Conservation (phyloP, 1,140 invertebrate species). For the Zaprionus nigranus region DNA sequence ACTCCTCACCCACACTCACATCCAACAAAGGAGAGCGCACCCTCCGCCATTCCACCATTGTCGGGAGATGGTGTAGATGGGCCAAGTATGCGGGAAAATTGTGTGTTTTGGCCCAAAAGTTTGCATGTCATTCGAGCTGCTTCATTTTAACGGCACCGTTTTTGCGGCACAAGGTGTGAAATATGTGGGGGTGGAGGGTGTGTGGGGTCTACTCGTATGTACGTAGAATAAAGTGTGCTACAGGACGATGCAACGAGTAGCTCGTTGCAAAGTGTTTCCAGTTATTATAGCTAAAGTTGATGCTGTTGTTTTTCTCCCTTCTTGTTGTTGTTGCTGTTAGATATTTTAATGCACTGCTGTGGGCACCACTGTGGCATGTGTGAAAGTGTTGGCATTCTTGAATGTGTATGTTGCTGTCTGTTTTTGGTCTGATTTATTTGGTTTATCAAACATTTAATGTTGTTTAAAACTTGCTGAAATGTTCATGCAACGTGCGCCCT, state of each 20-base stretch:
- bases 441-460: slow-evolving; percentile 75
- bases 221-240: slow-evolving; percentile 58
- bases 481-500: slow-evolving; percentile 50
- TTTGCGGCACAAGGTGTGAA: slow-evolving; percentile 66
- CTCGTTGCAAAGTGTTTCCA: slow-evolving; percentile 35
- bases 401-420: slow-evolving; percentile 15
- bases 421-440: slow-evolving; percentile 71
- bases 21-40: background rate
- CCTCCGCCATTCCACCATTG: slow-evolving; percentile 1
- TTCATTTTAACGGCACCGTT: slow-evolving; percentile 57
- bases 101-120: slow-evolving; percentile 59
- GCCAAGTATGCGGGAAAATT: slow-evolving; percentile 31
- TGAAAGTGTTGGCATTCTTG: slow-evolving; percentile 19
- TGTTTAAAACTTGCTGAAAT: slow-evolving; percentile 73
- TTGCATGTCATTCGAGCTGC: slow-evolving; percentile 79
- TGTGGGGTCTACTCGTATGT: slow-evolving; percentile 14
- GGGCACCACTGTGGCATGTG: slow-evolving; percentile 8
- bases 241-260: slow-evolving; percentile 34
- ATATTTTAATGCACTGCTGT: slow-evolving; percentile 62
- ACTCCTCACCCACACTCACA: slow-evolving; percentile 12
- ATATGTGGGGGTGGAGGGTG: slow-evolving; percentile 29
- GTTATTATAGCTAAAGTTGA: slow-evolving; percentile 34
- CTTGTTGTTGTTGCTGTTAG: slow-evolving; percentile 33
- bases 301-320: slow-evolving; percentile 4
- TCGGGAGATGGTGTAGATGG: slow-evolving; percentile 4